Evolutionary conservation across 2,888 invertebrate species (phyloP).

Genomic region (Diploptera punctata): DNA sequence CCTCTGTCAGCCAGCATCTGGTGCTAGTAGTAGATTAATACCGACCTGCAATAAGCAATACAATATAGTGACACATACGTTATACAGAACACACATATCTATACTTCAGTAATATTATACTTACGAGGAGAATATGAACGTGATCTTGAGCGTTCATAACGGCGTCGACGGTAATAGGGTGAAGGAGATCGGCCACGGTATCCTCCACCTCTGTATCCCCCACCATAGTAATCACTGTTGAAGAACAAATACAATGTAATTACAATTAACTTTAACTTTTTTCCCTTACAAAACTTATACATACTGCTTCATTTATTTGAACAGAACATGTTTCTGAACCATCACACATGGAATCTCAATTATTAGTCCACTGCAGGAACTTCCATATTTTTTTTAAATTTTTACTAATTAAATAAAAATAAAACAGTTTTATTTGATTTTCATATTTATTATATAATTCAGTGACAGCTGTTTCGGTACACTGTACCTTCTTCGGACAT

Average conservation of each 20-base stretch:
- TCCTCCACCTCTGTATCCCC: slow-evolving; percentile 58
- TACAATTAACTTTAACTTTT: no score
- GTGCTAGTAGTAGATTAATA: slow-evolving; percentile 49
- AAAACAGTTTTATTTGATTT: no score
- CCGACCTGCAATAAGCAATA: slow-evolving; percentile 58
- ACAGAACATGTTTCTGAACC: no score
- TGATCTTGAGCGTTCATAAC: slow-evolving; percentile 78
- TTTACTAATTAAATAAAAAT: no score
- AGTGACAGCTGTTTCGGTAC: no score
- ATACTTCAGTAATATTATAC: slow-evolving; percentile 52
- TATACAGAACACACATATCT: background rate
- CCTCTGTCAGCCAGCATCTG: slow-evolving; percentile 18
- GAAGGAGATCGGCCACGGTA: slow-evolving; percentile 67
- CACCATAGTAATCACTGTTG: slow-evolving; percentile 41
- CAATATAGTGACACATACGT: slow-evolving; percentile 22
- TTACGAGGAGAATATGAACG: slow-evolving; percentile 82
- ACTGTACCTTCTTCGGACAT: no score
- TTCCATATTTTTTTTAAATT: no score
- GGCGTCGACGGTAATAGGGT: slow-evolving; percentile 72
- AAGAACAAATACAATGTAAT: background rate
- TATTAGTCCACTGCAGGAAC: no score
- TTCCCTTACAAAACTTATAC: no score
- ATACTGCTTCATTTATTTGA: no score
- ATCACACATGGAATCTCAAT: no score
- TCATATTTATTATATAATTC: no score